These are phyloP conservation scores for Rutilus rutilus DNA, from an alignment of 2,113 vertebrate species.

Conservation along the genomic window DNA sequence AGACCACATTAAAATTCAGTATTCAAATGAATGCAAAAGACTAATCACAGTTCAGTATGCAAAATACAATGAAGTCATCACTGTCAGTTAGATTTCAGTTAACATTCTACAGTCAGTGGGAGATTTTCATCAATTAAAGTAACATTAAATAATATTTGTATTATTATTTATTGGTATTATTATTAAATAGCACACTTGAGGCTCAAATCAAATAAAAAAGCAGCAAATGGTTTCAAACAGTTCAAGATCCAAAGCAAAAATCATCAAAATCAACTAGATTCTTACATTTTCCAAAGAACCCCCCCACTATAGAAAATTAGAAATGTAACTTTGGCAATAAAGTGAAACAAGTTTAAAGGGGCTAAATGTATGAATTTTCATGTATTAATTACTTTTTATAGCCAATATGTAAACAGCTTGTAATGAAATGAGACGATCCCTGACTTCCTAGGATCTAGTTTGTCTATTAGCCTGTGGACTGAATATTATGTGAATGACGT, in stretches of 20 bases:
- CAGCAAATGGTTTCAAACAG: not conserved
- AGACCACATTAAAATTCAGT: not conserved
- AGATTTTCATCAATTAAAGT: not conserved
- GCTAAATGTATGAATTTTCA: too few species aligned
- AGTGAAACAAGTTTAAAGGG: too few species aligned
- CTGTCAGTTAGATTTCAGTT: not conserved
- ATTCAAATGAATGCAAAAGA: slow-evolving; percentile 13
- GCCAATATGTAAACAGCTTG: too few species aligned
- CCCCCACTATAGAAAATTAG: too few species aligned
- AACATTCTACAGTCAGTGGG: not conserved
- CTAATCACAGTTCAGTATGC: slow-evolving; percentile 2
- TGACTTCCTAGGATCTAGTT: too few species aligned
- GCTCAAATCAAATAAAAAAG: not conserved
- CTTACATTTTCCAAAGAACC: too few species aligned
- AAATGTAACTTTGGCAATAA: too few species aligned
- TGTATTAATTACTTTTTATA: too few species aligned
- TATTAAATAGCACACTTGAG: not conserved
- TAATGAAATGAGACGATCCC: too few species aligned
- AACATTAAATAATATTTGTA: not conserved
- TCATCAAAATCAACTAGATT: not conserved
- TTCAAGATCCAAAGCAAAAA: not conserved
- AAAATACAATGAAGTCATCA: slow-evolving; percentile 19
- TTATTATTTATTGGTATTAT: too few species aligned
- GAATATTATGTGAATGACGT: too few species aligned
- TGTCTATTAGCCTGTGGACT: too few species aligned